Evolutionary conservation across 2,797 vertebrate species (phyloP).

Genomic region (Anas capensis): DNA sequence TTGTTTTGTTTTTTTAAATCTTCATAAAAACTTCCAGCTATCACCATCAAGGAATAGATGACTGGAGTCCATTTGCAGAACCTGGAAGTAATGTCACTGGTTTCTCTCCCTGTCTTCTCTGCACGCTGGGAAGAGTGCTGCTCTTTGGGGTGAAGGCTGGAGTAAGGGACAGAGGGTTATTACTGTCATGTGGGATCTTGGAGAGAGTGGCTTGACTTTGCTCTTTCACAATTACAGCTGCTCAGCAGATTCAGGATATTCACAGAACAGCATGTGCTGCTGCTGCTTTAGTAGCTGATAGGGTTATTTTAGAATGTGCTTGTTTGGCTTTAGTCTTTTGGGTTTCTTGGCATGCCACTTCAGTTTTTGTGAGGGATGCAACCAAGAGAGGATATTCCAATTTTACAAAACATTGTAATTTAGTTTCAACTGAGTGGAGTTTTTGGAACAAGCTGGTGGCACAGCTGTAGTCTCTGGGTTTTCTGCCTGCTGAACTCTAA

Average conservation of each 20-base stretch:
- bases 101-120: not conserved
- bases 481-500: not conserved
- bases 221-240: not conserved
- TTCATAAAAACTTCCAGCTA: not conserved
- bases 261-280: constrained; percentile 23
- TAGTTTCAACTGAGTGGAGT: constrained; percentile 7
- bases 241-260: constrained; percentile 16
- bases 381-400: constrained; percentile 46
- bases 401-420: constrained; percentile 47
- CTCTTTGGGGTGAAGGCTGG: not conserved
- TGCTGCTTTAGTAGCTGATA: not conserved
- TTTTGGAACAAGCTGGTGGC: constrained; percentile 47
- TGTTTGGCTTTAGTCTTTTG: constrained; percentile 27
- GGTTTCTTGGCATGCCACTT: constrained; percentile 40
- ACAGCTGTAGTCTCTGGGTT: constrained; percentile 61
- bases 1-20: not conserved
- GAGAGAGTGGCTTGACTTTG: not conserved
- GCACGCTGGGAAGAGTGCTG: not conserved
- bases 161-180: not conserved
- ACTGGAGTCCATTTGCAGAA: not conserved
- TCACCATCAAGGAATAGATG: not conserved
- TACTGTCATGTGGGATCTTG: not conserved
- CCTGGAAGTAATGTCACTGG: not conserved
- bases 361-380: not conserved
- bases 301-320: constrained; percentile 39